Base-by-base conservation (phyloP, 1,140 invertebrate genomes). In the Trichogramma pretiosum region DNA sequence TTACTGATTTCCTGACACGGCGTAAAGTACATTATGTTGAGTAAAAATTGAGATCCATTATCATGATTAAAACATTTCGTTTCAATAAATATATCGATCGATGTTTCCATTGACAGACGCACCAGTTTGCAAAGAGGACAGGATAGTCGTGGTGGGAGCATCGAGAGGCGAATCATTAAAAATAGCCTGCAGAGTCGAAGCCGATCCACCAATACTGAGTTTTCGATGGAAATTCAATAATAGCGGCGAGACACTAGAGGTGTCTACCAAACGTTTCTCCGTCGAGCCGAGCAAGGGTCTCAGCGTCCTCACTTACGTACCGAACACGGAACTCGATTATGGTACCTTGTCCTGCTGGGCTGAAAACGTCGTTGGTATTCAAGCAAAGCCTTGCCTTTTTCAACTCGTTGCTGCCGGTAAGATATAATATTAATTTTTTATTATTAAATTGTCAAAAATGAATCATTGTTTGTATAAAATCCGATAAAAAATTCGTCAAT, bases 171-270 rank as follows among this genome's bases (percentile, higher is more conserved):
- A 93, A 70, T 81, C 80, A 17, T 76, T 89, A 34, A 81, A 89
- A 64, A 87, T 93, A 54, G 76, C 79, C 14, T 93, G 89, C 67
- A 83, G 84, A 65, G 84, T 93, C 50, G 86, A 91, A 62, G 85
- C 89, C 1, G 87, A 91, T 75, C 89, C 89, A 1, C 83, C 84
- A 11, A 87, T 86, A 14, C 76, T 78, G 55, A 82, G 79, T 58
- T 93, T 93, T 73, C 81, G 85, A 55, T 92, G 88, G 89, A 89
- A 89, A 71, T 90, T 91, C 73, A 91, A 91, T 73, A 90, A 89
- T 70, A 89, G 87, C 14, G 83, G 83, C 10, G 85, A 89, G 67
- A 88, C 85, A 19, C 67, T 87, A 37, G 84, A 89, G 64, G 80
- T 89, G 38, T 79, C 81, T 41, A 76, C 79, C 16, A 83, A 84